Evolutionary conservation across 2,113 vertebrate genomes (phyloP).

Genomic region (Leiothrix lutea): DNA sequence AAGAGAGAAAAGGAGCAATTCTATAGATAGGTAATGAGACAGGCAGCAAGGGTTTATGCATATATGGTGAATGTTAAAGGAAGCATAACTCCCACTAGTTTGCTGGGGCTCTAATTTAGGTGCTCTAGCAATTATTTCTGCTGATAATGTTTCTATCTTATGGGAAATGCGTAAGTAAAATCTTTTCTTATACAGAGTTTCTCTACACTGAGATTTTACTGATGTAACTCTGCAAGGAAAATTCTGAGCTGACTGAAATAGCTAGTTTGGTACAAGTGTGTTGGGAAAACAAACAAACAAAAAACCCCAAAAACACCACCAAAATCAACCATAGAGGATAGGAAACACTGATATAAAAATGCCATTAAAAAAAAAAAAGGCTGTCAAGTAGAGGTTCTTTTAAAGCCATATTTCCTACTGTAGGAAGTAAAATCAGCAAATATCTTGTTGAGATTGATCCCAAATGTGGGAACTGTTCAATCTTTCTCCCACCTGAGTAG

Average conservation of each 20-base stretch:
- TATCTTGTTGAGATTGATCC: neutral
- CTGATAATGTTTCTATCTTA: neutral
- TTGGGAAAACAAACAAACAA: neutral
- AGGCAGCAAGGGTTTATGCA: neutral
- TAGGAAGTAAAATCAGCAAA: neutral
- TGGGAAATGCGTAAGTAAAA: neutral
- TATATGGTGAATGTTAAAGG: neutral
- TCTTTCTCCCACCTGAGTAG: neutral
- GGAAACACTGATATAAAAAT: neutral
- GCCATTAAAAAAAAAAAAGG: neutral
- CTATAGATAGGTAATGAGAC: neutral
- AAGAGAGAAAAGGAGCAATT: neutral
- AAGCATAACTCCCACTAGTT: neutral
- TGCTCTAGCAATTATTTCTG: neutral
- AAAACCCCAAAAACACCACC: too few species aligned
- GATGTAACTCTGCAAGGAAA: neutral
- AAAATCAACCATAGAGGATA: neutral
- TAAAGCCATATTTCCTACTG: neutral
- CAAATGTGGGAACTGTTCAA: accelerated
- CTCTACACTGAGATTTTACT: neutral
- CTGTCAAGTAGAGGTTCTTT: neutral
- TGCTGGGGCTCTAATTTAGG: neutral
- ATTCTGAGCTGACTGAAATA: neutral
- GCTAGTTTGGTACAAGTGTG: neutral
- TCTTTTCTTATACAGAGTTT: neutral